phyloP scores from a whole-genome alignment of 2,113 vertebrate species.

The Ammodytes marinus region DNA sequence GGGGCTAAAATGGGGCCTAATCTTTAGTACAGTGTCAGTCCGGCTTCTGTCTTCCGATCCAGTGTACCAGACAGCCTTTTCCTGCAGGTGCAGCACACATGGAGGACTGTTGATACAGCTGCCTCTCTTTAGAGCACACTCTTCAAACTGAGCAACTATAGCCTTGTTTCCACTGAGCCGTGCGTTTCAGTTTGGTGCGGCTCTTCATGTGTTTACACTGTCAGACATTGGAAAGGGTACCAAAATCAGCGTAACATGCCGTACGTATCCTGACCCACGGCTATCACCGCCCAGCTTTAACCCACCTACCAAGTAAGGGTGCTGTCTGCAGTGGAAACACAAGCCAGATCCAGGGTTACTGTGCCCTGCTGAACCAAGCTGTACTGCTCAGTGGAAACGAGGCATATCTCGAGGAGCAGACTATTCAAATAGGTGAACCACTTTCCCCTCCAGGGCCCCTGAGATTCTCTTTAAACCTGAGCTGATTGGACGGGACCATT shows the following conservation, averaged over 20 bases:
- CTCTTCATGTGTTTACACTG: no score
- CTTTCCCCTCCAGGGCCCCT: conserved; percentile 72
- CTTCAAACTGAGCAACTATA: background rate
- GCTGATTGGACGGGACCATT: conserved; percentile 83
- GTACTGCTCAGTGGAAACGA: no score
- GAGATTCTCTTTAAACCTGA: conserved; percentile 85
- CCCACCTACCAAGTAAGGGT: no score
- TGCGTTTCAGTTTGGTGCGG: no score
- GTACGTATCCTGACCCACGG: no score
- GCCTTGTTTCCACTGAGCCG: no score
- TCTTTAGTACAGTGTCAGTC: background rate
- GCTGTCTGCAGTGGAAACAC: no score
- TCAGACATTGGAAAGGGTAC: no score
- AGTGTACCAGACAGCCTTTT: background rate
- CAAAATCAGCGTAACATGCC: no score
- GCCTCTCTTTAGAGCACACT: background rate
- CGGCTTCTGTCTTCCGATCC: background rate
- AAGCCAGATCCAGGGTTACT: no score
- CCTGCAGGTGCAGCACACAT: background rate
- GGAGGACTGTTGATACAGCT: background rate
- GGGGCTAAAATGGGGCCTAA: background rate
- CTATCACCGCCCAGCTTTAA: no score
- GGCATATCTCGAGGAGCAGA: background rate
- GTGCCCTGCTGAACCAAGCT: no score
- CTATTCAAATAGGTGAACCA: background rate